A percentile compares a stretch with the other conserved stretches of the same genome.
These are phyloP conservation scores for Stichodactyla helianthus DNA, from an alignment of 64 coral and sea anemone genomes.

Conservation along the genomic window DNA sequence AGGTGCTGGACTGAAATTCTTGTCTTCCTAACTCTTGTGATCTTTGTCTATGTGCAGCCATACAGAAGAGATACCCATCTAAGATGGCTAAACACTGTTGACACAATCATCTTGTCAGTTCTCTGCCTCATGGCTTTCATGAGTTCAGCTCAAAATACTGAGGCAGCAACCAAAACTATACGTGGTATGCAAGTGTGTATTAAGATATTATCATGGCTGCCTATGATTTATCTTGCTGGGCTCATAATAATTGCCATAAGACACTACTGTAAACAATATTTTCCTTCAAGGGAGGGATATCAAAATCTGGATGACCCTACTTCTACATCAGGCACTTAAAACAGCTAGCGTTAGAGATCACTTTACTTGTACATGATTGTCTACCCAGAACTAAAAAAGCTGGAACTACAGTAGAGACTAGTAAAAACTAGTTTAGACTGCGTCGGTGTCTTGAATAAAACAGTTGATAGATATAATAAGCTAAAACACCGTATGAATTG, in stretches of 20 bases:
- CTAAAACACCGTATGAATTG: no score
- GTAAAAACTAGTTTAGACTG: no score
- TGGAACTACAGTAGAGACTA: no score
- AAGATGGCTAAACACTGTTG: conserved; percentile 35
- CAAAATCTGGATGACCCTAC: conserved; percentile 1
- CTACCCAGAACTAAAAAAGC: no score
- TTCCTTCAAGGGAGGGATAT: not conserved
- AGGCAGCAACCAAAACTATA: not conserved
- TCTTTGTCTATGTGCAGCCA: conserved; percentile 36
- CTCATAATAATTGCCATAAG: not conserved
- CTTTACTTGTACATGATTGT: no score
- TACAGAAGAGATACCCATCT: conserved; percentile 15
- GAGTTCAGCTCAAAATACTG: conserved; percentile 21
- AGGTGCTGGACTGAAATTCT: conserved; percentile 25
- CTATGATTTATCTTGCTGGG: conserved; percentile 34
- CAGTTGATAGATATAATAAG: no score
- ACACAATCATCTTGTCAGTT: conserved; percentile 28
- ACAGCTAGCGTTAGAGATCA: no score
- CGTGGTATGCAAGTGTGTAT: not conserved
- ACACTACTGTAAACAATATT: not conserved
- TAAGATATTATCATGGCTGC: conserved; percentile 24
- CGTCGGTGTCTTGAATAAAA: no score
- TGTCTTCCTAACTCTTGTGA: not conserved
- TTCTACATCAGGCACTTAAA: not conserved
- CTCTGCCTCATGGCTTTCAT: conserved; percentile 28